Percentiles rank a stretch among this genome's conserved stretches.
phyloP scores from a whole-genome alignment of 2,797 vertebrate genomes.

The Periparus ater region DNA sequence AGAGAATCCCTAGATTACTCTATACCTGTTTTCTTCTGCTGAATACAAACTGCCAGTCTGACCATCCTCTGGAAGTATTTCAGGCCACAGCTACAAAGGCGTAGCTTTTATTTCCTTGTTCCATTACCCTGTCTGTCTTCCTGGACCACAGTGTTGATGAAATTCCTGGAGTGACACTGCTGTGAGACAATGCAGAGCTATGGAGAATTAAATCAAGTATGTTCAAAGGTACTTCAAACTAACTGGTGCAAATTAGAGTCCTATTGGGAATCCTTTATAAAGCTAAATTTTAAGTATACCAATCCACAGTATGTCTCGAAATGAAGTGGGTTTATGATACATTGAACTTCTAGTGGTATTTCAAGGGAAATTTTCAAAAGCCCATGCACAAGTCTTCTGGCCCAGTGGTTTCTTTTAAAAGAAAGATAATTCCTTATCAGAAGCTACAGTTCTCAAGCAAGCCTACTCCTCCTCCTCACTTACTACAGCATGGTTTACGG shows the following conservation, averaged over 20 bases:
- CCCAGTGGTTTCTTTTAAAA: background rate
- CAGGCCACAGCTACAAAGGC: background rate
- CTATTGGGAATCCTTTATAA: background rate
- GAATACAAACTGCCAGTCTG: background rate
- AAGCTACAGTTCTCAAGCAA: background rate
- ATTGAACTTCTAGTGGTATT: background rate
- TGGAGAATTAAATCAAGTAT: background rate
- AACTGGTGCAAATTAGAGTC: background rate
- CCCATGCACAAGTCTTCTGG: background rate
- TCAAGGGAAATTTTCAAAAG: background rate
- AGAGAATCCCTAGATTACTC: background rate
- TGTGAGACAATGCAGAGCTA: background rate
- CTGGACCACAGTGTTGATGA: fast-evolving
- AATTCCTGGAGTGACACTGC: background rate
- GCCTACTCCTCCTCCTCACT: background rate
- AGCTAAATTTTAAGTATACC: background rate
- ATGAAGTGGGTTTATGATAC: background rate
- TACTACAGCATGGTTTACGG: background rate
- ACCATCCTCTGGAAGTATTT: background rate
- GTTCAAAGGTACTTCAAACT: background rate
- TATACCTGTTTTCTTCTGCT: background rate
- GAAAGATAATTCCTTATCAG: background rate
- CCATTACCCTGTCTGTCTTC: background rate
- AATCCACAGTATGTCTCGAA: background rate
- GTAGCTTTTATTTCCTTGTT: background rate